These are phyloP conservation scores for Threskiornis aethiopicus DNA, from an alignment of 2,797 vertebrate species.

Conservation along the genomic window DNA sequence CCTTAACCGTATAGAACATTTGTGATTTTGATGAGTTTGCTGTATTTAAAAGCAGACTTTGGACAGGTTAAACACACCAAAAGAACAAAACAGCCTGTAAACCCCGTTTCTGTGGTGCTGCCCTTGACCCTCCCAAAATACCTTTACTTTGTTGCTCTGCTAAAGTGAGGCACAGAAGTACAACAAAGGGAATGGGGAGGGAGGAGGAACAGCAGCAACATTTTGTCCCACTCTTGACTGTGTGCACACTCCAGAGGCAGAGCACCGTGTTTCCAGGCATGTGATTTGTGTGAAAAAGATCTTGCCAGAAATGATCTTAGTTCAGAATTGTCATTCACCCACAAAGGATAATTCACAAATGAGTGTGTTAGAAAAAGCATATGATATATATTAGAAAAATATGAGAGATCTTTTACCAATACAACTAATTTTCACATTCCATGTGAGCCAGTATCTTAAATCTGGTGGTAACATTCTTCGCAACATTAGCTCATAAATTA, in stretches of 20 bases:
- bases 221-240: neutral
- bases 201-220: neutral
- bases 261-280: neutral
- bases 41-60: neutral
- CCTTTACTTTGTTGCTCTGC: accelerated
- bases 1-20: neutral
- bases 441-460: neutral
- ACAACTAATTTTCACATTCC: neutral
- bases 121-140: neutral
- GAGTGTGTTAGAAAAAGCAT: neutral
- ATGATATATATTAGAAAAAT: neutral
- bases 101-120: neutral
- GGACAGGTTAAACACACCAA: neutral
- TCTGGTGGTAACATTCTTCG: neutral
- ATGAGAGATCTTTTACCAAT: neutral
- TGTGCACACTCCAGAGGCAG: neutral
- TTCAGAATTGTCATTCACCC: neutral
- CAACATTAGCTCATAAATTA: neutral
- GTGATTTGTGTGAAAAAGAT: neutral
- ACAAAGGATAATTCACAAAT: neutral
- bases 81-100: neutral
- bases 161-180: neutral
- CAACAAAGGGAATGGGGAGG: neutral
- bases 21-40: neutral
- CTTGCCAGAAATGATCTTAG: neutral